phyloP scores from a whole-genome alignment of 2,888 invertebrate genomes.

The Apodemia duryi region DNA sequence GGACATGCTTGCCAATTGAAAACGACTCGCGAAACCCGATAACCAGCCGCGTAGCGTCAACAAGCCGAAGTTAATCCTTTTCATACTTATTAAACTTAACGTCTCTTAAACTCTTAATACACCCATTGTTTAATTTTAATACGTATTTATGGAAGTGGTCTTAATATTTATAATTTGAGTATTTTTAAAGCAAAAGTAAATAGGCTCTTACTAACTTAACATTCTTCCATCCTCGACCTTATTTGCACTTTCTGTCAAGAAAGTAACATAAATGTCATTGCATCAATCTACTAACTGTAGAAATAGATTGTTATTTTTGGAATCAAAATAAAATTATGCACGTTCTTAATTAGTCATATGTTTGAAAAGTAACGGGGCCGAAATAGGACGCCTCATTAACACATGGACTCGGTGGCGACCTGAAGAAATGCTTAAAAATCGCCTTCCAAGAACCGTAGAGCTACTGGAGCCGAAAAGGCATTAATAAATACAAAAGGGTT shows the following conservation, averaged over 20 bases:
- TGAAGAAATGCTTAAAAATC: conserved; percentile 72
- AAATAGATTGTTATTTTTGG: not conserved
- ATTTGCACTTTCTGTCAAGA: too few species aligned
- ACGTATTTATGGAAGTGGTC: not conserved
- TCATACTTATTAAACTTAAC: conserved; percentile 64
- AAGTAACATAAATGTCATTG: too few species aligned
- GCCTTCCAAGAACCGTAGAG: conserved; percentile 74
- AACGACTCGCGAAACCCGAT: conserved; percentile 58
- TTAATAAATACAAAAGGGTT: conserved; percentile 77
- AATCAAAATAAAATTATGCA: not conserved
- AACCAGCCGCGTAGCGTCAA: conserved; percentile 68
- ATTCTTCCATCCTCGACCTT: too few species aligned
- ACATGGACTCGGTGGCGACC: conserved; percentile 58
- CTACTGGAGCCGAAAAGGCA: conserved; percentile 75
- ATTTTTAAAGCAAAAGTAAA: not conserved
- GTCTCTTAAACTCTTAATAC: conserved; percentile 46
- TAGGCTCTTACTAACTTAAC: too few species aligned
- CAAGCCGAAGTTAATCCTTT: conserved; percentile 73
- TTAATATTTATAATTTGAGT: not conserved
- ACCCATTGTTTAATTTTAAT: conserved; percentile 53
- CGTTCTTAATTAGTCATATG: conserved; percentile 24
- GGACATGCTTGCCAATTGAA: conserved; percentile 42
- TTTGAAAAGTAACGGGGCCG: conserved; percentile 47
- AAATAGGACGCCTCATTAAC: conserved; percentile 76
- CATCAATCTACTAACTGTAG: not conserved